phyloP scores from a whole-genome alignment of 2,113 vertebrate genomes.

The Protomyctophum bolini region DNA sequence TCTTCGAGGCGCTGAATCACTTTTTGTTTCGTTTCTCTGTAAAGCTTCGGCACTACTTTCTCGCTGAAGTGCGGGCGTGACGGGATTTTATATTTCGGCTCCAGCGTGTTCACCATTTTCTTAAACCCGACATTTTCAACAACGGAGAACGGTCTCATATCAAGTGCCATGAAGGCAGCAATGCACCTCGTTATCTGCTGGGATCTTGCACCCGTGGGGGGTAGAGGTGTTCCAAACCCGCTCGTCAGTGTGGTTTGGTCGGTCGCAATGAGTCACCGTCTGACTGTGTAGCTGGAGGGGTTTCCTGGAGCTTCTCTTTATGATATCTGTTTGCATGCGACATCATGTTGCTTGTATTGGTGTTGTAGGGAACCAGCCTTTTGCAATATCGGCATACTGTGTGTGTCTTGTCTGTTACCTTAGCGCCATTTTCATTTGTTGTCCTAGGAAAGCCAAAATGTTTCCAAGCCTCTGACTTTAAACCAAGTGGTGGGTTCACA shows the following conservation, averaged over 20 bases:
- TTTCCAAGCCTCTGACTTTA: neutral
- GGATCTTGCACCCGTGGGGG: slow-evolving; percentile 6
- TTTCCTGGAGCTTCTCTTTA: slow-evolving; percentile 8
- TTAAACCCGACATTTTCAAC: slow-evolving; percentile 18
- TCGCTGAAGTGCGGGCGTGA: slow-evolving; percentile 23
- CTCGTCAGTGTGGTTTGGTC: slow-evolving; percentile 4
- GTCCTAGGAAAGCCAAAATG: slow-evolving; percentile 15
- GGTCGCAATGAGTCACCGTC: no score
- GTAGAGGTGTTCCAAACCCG: neutral
- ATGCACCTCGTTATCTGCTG: slow-evolving; percentile 20
- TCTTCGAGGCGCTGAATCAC: neutral
- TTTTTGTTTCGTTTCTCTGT: slow-evolving; percentile 8
- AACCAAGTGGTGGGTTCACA: neutral
- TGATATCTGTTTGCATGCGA: slow-evolving; percentile 1
- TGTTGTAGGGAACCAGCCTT: neutral
- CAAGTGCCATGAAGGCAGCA: slow-evolving; percentile 17
- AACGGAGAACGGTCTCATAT: slow-evolving; percentile 16
- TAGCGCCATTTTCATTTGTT: neutral
- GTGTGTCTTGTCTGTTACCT: slow-evolving; percentile 7
- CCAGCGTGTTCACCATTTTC: no score
- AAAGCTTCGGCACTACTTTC: no score
- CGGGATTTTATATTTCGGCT: slow-evolving; percentile 19
- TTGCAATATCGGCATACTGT: slow-evolving; percentile 15
- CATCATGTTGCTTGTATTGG: slow-evolving; percentile 11
- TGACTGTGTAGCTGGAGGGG: no score